These are phyloP conservation scores for Prenolepis imparis DNA, from an alignment of 2,888 invertebrate genomes.

Conservation along the genomic window DNA sequence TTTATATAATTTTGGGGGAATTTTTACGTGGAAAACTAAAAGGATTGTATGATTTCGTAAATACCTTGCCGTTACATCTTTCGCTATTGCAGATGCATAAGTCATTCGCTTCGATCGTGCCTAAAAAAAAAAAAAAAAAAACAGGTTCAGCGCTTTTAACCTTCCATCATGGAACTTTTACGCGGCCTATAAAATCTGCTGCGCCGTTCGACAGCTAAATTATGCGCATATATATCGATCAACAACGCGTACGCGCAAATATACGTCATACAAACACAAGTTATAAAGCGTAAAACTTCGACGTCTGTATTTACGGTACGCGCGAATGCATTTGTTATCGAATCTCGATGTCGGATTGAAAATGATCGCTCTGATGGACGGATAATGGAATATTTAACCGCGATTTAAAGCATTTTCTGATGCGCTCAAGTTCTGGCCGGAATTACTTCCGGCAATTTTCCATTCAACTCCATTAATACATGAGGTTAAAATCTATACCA, in stretches of 20 bases:
- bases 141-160: slow-evolving; percentile 37
- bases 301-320: slow-evolving; percentile 44
- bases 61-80: slow-evolving; percentile 13
- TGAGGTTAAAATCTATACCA: slow-evolving; percentile 17
- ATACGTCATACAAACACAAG: slow-evolving; percentile 55
- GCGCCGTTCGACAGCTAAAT: slow-evolving; percentile 46
- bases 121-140: slow-evolving; percentile 27
- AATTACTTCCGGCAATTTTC: slow-evolving; percentile 51
- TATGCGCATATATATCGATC: slow-evolving; percentile 60
- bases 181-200: slow-evolving; percentile 43
- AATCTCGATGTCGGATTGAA: slow-evolving; percentile 64
- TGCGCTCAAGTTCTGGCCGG: slow-evolving; percentile 30
- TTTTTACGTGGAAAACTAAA: neutral
- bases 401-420: slow-evolving; percentile 62
- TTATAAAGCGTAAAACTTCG: slow-evolving; percentile 56
- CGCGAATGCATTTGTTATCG: slow-evolving; percentile 58
- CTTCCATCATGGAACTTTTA: slow-evolving; percentile 47
- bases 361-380: slow-evolving; percentile 66
- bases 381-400: slow-evolving; percentile 60
- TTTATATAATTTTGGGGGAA: neutral
- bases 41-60: neutral
- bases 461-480: slow-evolving; percentile 49
- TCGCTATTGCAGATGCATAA: neutral
- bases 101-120: slow-evolving; percentile 12
- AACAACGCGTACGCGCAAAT: slow-evolving; percentile 52